Conservation (phyloP, 2,113 vertebrate species). For the Camelus dromedarius region DNA sequence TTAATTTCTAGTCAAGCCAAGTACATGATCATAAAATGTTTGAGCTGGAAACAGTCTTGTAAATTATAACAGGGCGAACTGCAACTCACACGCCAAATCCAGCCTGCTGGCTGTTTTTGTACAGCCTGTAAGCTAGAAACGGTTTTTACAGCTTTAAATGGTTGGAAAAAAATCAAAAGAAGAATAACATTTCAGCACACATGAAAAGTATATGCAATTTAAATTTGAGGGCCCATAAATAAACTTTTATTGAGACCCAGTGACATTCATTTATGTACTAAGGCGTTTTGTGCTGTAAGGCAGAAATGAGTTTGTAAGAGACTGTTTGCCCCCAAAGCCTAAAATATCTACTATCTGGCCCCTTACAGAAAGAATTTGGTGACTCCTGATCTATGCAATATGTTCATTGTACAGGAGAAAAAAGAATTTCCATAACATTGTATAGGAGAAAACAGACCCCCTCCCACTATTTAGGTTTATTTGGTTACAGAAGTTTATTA, state of each 20-base stretch:
- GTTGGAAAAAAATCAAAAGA: not conserved
- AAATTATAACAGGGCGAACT: not conserved
- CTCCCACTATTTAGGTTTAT: not conserved
- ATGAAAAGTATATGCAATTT: not conserved
- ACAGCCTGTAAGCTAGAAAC: not conserved
- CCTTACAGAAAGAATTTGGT: not conserved
- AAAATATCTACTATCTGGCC: not conserved
- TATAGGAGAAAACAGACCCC: not conserved
- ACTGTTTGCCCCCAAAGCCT: not conserved
- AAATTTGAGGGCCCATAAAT: not conserved
- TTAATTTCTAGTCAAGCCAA: not conserved
- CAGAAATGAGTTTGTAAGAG: not conserved
- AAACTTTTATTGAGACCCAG: not conserved
- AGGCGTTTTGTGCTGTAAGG: not conserved
- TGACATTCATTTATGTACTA: not conserved
- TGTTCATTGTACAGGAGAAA: not conserved
- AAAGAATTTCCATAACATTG: not conserved
- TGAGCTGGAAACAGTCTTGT: not conserved
- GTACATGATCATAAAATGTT: not conserved
- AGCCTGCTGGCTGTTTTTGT: not conserved
- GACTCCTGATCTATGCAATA: not conserved
- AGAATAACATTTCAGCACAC: not conserved
- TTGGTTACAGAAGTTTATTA: not conserved
- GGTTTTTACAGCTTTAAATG: not conserved
- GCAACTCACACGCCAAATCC: not conserved